A percentile compares a stretch with the other conserved stretches of the same genome.
These are phyloP conservation scores for Ectemnius continuus DNA, from an alignment of 2,888 invertebrate genomes.

Conservation along the genomic window DNA sequence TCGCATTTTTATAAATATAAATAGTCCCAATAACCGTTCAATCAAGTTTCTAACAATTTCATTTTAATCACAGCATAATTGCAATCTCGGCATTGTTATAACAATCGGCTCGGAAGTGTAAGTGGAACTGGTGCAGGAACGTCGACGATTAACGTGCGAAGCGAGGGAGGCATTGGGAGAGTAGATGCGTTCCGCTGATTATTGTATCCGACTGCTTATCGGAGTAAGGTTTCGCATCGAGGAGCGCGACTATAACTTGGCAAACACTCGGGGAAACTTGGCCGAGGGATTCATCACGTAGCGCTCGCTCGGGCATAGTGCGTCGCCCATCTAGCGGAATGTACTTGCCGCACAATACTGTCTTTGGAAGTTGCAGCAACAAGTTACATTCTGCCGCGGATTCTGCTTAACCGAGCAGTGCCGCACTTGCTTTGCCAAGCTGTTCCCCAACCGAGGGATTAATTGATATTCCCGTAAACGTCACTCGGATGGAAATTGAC, in stretches of 20 bases:
- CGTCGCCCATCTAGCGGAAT: slow-evolving; percentile 31
- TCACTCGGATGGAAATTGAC: not conserved
- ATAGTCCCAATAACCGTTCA: no score
- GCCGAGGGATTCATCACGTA: slow-evolving; percentile 23
- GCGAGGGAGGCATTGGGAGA: no score
- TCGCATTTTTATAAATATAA: no score
- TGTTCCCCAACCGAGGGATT: not conserved
- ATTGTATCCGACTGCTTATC: not conserved
- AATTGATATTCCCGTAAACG: slow-evolving; percentile 1
- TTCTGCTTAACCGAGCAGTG: not conserved
- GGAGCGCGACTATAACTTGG: no score
- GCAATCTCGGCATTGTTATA: no score
- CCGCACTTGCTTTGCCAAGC: not conserved
- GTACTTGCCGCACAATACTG: slow-evolving; percentile 14
- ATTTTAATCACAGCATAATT: no score
- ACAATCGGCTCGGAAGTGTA: no score
- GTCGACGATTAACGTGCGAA: no score
- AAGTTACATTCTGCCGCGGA: not conserved
- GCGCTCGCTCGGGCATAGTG: slow-evolving; percentile 25
- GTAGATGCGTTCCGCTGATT: slow-evolving; percentile 17
- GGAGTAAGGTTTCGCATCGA: no score
- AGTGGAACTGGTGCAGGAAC: no score
- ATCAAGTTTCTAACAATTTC: no score
- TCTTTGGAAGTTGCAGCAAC: slow-evolving; percentile 11
- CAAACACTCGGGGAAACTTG: slow-evolving; percentile 21